These are phyloP conservation scores for Ceratina australensis DNA, from an alignment of 1,140 invertebrate genomes.

Conservation along the genomic window DNA sequence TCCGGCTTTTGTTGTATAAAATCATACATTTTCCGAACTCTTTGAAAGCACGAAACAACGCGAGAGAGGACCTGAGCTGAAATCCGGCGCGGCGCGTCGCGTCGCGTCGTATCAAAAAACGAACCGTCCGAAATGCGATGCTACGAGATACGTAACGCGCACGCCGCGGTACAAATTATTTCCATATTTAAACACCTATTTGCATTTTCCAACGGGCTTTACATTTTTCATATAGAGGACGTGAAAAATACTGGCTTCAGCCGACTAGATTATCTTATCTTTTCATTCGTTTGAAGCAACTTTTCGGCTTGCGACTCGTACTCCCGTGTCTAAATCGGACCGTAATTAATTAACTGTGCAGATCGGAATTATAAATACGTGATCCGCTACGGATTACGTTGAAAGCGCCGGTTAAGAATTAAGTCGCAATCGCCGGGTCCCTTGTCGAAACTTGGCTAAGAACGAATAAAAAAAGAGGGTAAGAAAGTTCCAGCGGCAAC, in stretches of 20 bases:
- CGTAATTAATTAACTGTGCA: constrained; percentile 22
- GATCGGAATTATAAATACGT: constrained; percentile 34
- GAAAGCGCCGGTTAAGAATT: constrained; percentile 54
- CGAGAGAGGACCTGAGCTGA: neutral
- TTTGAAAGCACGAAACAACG: neutral
- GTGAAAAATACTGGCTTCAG: neutral
- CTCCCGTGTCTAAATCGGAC: too few species aligned
- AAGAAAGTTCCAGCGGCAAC: constrained; percentile 51
- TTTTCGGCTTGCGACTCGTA: neutral
- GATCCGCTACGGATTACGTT: constrained; percentile 42
- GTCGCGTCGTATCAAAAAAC: neutral
- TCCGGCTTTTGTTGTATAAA: neutral
- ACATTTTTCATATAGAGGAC: neutral
- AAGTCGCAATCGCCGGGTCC: constrained; percentile 51
- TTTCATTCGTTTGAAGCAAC: neutral
- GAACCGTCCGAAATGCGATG: neutral
- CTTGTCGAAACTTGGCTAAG: constrained; percentile 52
- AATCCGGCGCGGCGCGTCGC: too few species aligned
- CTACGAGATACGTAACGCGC: neutral
- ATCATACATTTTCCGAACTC: neutral
- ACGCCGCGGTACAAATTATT: neutral
- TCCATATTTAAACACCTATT: constrained; percentile 7
- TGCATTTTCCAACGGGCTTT: constrained; percentile 7
- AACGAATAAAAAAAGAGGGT: neutral
- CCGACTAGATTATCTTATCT: neutral